phyloP scores from a whole-genome alignment of 2,113 vertebrate genomes.

The Pampusana beccarii region DNA sequence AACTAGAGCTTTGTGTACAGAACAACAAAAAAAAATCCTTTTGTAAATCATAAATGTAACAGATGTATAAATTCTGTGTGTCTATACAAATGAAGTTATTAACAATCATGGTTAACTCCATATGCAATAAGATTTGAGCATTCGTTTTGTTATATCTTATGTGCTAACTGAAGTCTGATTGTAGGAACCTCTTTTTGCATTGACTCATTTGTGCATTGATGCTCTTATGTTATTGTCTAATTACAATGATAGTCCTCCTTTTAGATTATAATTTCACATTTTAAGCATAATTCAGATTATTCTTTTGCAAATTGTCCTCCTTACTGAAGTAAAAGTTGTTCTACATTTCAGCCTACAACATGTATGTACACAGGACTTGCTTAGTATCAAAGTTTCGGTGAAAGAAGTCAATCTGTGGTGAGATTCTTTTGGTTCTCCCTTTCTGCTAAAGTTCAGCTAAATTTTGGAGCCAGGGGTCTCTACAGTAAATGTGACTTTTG shows the following conservation, averaged over 20 bases:
- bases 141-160: accelerated
- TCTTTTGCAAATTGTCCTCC: background rate
- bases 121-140: background rate
- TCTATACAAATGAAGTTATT: background rate
- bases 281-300: background rate
- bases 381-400: background rate
- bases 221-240: background rate
- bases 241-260: background rate
- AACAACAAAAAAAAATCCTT: background rate
- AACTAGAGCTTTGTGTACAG: background rate
- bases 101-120: background rate
- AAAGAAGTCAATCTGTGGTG: background rate
- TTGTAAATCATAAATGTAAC: background rate
- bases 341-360: background rate
- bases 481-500: background rate
- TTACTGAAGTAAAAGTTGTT: background rate
- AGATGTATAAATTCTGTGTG: background rate
- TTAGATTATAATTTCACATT: background rate
- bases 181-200: background rate
- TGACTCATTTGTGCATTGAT: background rate
- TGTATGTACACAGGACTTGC: background rate
- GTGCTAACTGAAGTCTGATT: background rate
- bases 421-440: background rate
- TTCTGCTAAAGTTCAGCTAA: background rate
- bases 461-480: background rate